Conservation (phyloP, 2,888 invertebrate genomes). For the Eupithecia exiguata region DNA sequence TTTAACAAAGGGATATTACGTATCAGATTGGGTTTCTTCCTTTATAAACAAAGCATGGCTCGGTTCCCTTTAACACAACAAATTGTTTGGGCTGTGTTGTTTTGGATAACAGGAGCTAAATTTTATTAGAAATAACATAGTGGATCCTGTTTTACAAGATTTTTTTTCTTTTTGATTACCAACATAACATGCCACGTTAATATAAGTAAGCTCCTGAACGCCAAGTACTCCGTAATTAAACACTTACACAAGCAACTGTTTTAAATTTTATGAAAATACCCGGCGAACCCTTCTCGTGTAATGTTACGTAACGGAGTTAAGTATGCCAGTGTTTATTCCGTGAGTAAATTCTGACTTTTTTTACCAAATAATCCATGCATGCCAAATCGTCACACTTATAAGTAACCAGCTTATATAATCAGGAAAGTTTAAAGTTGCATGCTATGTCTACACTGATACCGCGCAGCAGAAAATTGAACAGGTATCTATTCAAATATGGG, state of each 20-base stretch:
- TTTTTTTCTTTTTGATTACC: neutral
- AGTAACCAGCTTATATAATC: neutral
- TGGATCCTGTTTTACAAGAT: neutral
- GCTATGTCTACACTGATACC: too few species aligned
- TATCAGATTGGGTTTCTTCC: too few species aligned
- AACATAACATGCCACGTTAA: neutral
- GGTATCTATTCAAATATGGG: too few species aligned
- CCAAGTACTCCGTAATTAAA: constrained; percentile 44
- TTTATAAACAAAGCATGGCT: neutral
- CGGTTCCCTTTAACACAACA: neutral
- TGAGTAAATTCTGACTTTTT: constrained; percentile 22
- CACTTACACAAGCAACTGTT: constrained; percentile 39
- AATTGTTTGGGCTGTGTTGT: neutral
- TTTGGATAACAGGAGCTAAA: neutral
- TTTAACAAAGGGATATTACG: neutral
- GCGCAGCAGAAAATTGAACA: too few species aligned
- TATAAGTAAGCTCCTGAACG: constrained; percentile 23
- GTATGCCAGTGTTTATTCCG: constrained; percentile 25
- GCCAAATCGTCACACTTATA: neutral
- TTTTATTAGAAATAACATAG: neutral
- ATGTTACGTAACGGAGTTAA: constrained; percentile 27
- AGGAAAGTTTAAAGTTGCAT: neutral
- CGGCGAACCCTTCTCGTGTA: constrained; percentile 31
- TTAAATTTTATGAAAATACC: constrained; percentile 41
- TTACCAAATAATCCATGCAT: constrained; percentile 7